These are phyloP conservation scores for Sinodicranocentrus sp. DNA, from an alignment of 2,888 invertebrate species.

Conservation along the genomic window DNA sequence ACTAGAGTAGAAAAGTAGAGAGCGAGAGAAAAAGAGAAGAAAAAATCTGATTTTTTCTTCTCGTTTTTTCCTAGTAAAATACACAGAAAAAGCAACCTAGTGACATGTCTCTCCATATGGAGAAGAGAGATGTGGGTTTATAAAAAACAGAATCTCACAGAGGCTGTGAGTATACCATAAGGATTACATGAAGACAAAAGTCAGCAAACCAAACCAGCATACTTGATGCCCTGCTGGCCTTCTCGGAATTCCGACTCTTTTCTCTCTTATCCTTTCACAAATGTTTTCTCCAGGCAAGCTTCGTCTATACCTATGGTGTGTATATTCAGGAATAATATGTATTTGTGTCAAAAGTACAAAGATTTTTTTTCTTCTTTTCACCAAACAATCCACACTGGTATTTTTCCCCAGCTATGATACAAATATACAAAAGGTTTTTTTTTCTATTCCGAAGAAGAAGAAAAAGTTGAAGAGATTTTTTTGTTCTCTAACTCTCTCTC, in stretches of 20 bases:
- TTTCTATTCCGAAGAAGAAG: no score
- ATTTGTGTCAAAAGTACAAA: slow-evolving; percentile 35
- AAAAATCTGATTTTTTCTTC: slow-evolving; percentile 22
- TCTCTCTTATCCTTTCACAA: slow-evolving; percentile 15
- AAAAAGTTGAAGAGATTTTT: background rate
- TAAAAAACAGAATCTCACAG: slow-evolving; percentile 7
- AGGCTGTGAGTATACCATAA: slow-evolving; percentile 3
- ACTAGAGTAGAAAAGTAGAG: slow-evolving; percentile 5
- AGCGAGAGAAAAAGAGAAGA: slow-evolving; percentile 3
- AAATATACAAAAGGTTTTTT: background rate
- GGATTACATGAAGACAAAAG: slow-evolving; percentile 55
- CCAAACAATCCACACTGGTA: background rate
- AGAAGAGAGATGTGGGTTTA: background rate
- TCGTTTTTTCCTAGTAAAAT: background rate
- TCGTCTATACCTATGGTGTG: no score
- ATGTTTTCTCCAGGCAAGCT: slow-evolving; percentile 15
- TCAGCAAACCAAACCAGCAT: slow-evolving; percentile 46
- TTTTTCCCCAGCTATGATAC: background rate
- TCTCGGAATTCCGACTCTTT: slow-evolving; percentile 17
- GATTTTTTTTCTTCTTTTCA: slow-evolving; percentile 1
- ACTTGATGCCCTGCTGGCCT: slow-evolving; percentile 60
- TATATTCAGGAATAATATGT: no score
- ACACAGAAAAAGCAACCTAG: slow-evolving; percentile 8
- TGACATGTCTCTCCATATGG: slow-evolving; percentile 24
- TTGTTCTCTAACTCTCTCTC: background rate